A percentile compares a stretch with the other conserved stretches of the same genome.
Evolutionary conservation across 2,888 invertebrate genomes (phyloP).

Genomic region (Hydriomena furcata): DNA sequence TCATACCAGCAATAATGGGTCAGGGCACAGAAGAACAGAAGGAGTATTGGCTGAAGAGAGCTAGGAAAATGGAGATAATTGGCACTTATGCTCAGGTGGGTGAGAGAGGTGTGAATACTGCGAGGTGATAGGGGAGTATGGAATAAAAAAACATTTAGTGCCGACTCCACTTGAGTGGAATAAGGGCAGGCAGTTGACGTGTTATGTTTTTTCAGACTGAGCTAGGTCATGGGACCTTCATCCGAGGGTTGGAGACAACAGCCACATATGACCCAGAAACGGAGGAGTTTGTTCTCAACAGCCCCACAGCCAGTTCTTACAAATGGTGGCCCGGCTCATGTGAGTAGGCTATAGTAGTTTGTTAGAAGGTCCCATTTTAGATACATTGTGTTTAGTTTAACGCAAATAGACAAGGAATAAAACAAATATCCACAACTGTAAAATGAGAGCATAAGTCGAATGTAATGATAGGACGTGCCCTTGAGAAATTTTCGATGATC

Average conservation of each 20-base stretch:
- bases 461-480: too few relatives aligned
- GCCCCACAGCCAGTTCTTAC: constrained; percentile 93
- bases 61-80: constrained; percentile 91
- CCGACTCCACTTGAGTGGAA: too few relatives aligned
- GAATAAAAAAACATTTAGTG: constrained; percentile 19
- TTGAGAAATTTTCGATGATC: too few relatives aligned
- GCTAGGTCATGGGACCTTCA: constrained; percentile 96
- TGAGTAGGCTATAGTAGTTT: constrained; percentile 82
- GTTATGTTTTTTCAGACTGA: constrained; percentile 87
- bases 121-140: too few relatives aligned
- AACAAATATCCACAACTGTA: too few relatives aligned
- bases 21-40: constrained; percentile 94
- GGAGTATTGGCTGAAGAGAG: constrained; percentile 91
- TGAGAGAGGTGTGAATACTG: too few relatives aligned
- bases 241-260: constrained; percentile 95
- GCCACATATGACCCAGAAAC: constrained; percentile 93
- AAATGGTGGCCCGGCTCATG: constrained; percentile 99
- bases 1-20: constrained; percentile 92
- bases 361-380: too few relatives aligned
- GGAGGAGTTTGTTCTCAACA: constrained; percentile 94
- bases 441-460: too few relatives aligned
- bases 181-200: neutral
- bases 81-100: constrained; percentile 98
- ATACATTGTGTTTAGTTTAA: too few relatives aligned
- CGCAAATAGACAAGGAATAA: too few relatives aligned